Percentiles rank a stretch among this genome's conserved stretches.
phyloP scores from a whole-genome alignment of 1,140 invertebrate species.

The Campoletis sonorensis region DNA sequence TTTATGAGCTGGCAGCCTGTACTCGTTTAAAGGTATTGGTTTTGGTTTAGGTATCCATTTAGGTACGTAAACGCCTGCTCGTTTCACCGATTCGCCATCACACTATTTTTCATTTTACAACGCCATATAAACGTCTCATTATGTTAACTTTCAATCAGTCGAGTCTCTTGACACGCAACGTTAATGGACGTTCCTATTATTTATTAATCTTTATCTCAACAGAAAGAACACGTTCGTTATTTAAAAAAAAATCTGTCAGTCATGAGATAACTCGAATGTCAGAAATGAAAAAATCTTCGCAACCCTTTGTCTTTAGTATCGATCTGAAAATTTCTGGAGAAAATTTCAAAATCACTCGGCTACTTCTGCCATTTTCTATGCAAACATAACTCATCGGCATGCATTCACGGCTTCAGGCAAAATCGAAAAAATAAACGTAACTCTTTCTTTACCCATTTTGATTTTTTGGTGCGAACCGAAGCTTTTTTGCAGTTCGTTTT shows the following conservation, averaged over 20 bases:
- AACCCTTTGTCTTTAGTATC: no score
- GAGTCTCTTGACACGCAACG: not conserved
- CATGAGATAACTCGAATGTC: no score
- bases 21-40: conserved; percentile 25
- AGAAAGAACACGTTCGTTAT: not conserved
- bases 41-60: not conserved
- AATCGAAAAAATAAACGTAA: not conserved
- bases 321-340: no score
- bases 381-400: no score
- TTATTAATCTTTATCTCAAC: conserved; percentile 1
- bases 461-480: no score
- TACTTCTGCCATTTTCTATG: no score
- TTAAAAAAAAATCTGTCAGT: no score
- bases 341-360: no score
- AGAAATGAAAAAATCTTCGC: no score
- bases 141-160: conserved; percentile 19
- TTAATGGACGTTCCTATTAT: not conserved
- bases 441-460: not conserved
- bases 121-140: conserved; percentile 20
- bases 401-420: no score
- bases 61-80: conserved; percentile 21
- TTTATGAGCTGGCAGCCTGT: conserved; percentile 34
- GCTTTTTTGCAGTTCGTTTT: not conserved
- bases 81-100: conserved; percentile 8
- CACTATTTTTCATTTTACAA: not conserved